Percentiles rank a stretch among this genome's conserved stretches.
phyloP scores from a whole-genome alignment of 2,888 invertebrate genomes.

The Opisthograptis luteolata region DNA sequence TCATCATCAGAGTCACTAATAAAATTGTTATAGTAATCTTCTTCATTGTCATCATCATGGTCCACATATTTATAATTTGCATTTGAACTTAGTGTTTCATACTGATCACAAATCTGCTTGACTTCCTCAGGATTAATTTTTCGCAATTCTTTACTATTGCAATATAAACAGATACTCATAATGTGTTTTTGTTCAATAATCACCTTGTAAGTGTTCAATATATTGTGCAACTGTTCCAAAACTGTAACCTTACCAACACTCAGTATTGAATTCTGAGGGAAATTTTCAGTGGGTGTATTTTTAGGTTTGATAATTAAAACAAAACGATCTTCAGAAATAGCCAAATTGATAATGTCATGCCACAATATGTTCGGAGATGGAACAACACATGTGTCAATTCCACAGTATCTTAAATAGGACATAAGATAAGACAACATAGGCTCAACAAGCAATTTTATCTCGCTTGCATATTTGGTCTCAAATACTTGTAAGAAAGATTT shows the following conservation, averaged over 20 bases:
- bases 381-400: constrained; percentile 87
- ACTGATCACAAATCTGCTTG: constrained; percentile 54
- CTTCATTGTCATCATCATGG: constrained; percentile 58
- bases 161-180: constrained; percentile 89
- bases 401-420: constrained; percentile 70
- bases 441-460: constrained; percentile 67
- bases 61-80: constrained; percentile 29
- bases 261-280: constrained; percentile 79
- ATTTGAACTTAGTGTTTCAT: constrained; percentile 37
- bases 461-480: constrained; percentile 48
- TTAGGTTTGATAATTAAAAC: constrained; percentile 67
- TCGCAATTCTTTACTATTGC: constrained; percentile 67
- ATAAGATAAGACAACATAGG: constrained; percentile 58
- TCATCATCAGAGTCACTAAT: constrained; percentile 72
- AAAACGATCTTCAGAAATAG: constrained; percentile 65
- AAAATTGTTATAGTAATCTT: constrained; percentile 63
- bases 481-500: constrained; percentile 40
- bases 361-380: constrained; percentile 77
- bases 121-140: constrained; percentile 58
- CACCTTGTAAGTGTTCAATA: constrained; percentile 87
- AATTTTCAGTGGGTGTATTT: constrained; percentile 83
- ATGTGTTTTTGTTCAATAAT: constrained; percentile 86
- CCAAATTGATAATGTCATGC: constrained; percentile 71
- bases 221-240: constrained; percentile 87
- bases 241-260: constrained; percentile 81